Evolutionary conservation across 2,888 invertebrate species (phyloP).

Genomic region (Sphaeridia pumilis): DNA sequence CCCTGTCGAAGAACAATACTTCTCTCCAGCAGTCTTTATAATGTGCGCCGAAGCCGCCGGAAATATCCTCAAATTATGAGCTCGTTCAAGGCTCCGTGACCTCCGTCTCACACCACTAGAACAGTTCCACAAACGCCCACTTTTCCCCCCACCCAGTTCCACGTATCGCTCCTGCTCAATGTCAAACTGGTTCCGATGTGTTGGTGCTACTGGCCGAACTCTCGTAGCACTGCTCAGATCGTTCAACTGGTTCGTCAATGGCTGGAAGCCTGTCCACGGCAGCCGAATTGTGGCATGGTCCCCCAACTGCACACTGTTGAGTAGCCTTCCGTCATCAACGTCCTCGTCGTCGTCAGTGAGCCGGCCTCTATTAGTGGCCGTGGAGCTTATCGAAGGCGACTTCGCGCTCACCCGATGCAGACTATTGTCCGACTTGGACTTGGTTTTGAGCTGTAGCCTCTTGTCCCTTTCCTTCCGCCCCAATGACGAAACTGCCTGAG

Average conservation of each 20-base stretch:
- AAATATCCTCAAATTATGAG: constrained; percentile 24
- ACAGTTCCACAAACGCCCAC: not conserved
- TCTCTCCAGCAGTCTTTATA: not conserved
- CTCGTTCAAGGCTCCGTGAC: constrained; percentile 24
- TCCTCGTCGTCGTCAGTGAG: constrained; percentile 15
- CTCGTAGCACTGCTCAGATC: constrained; percentile 29
- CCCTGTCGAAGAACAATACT: not conserved
- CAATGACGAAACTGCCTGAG: constrained; percentile 29
- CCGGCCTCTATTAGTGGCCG: not conserved
- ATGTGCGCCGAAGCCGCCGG: not conserved
- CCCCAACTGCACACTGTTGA: constrained; percentile 35
- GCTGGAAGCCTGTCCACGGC: constrained; percentile 34
- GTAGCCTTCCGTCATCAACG: constrained; percentile 23
- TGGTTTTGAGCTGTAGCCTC: constrained; percentile 24
- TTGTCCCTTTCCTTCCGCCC: constrained; percentile 26
- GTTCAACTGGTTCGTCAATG: constrained; percentile 28
- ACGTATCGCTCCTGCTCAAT: constrained; percentile 26
- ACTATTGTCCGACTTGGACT: constrained; percentile 37
- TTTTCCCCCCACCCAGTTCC: constrained; percentile 23
- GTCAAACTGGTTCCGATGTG: constrained; percentile 30
- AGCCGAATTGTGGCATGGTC: constrained; percentile 34
- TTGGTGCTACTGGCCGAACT: constrained; percentile 21
- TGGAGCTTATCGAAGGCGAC: not conserved
- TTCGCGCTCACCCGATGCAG: constrained; percentile 24
- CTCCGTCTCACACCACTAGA: constrained; percentile 8